Evolutionary conservation across 2,113 vertebrate species (phyloP), one percentile per base, ranked within the genome.

Genomic region (Fregetta grallaria): DNA sequence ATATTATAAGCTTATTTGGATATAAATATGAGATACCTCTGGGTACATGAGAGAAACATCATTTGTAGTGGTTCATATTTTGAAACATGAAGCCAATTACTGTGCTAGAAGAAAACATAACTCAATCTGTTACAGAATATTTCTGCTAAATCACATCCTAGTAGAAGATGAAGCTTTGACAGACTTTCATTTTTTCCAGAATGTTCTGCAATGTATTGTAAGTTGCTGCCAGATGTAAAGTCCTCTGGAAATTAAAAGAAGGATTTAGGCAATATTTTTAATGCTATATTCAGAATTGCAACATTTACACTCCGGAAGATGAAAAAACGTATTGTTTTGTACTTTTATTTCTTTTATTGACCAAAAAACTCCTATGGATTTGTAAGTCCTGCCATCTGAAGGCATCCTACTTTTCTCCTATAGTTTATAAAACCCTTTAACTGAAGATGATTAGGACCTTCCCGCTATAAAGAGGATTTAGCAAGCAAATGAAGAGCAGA

Each of bases 11-110:
- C n/a, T 80, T 44, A 77, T 71, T 89, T 80, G 83, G 95, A 81
- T 86, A 84, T 52, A 90, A 94, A 86, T 52, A 63, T 3, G 67
- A 94, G 88, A 26, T 40, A 89, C 85, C 90, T 95, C 71, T 90
- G 92, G 47, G 72, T 86, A 47, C 86, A 55, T 7, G 62, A 73
- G 88, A 83, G 92, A 89, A 90, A 34, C 92, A 63, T 67, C 76
- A 19, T 59, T 86, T 47, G 90, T 32, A 50, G 76, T 10, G 59
- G 55, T 50, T 86, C 25, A 1, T 71, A 18, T 88, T 77, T 74
- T 68, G 90, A 90, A 91, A 89, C 83, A 74, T 34, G 52, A 81
- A 74, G 86, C 75, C 91, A 94, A 58, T 92, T 89, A 81, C 56
- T 40, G 67, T 11, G 47, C 52, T 77, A 8, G 23, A 61, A 86